phyloP scores from a whole-genome alignment of 1,140 invertebrate genomes.

The Eueides isabella region DNA sequence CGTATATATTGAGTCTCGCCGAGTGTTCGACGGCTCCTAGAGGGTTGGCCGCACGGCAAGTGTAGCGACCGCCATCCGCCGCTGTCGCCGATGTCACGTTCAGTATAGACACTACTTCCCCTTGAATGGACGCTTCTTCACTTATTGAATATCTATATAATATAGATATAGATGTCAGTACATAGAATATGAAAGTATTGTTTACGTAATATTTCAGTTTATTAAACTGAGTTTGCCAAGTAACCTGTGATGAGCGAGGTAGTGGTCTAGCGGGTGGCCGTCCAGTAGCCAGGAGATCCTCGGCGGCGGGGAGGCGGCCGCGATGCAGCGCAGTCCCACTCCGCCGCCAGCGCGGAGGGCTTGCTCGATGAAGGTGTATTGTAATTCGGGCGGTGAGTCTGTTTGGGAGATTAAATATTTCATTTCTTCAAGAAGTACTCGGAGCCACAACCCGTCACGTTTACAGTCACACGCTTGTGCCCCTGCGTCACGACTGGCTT shows the following conservation, averaged over 20 bases:
- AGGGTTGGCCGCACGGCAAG: constrained; percentile 89
- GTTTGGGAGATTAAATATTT: not conserved
- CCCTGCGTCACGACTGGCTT: too few species aligned
- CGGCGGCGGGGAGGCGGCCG: constrained; percentile 92
- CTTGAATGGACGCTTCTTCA: constrained; percentile 53
- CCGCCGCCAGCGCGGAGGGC: constrained; percentile 89
- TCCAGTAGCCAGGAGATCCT: constrained; percentile 92
- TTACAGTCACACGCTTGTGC: too few species aligned
- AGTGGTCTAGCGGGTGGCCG: constrained; percentile 84
- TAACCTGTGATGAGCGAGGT: constrained; percentile 58
- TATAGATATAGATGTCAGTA: not conserved
- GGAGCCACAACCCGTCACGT: too few species aligned
- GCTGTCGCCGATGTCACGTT: constrained; percentile 85
- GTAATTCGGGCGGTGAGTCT: constrained; percentile 86
- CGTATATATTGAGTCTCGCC: constrained; percentile 92
- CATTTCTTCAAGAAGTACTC: too few species aligned
- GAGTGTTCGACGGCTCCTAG: constrained; percentile 88
- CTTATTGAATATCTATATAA: constrained; percentile 55
- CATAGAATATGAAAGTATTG: not conserved
- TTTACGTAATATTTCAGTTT: too few species aligned
- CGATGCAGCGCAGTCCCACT: constrained; percentile 91
- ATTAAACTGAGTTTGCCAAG: too few species aligned
- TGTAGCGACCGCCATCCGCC: constrained; percentile 91
- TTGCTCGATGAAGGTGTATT: constrained; percentile 92
- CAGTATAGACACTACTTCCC: constrained; percentile 65